Evolutionary conservation across 1,140 invertebrate species (phyloP).

Genomic region (Geopemphigus sp.): DNA sequence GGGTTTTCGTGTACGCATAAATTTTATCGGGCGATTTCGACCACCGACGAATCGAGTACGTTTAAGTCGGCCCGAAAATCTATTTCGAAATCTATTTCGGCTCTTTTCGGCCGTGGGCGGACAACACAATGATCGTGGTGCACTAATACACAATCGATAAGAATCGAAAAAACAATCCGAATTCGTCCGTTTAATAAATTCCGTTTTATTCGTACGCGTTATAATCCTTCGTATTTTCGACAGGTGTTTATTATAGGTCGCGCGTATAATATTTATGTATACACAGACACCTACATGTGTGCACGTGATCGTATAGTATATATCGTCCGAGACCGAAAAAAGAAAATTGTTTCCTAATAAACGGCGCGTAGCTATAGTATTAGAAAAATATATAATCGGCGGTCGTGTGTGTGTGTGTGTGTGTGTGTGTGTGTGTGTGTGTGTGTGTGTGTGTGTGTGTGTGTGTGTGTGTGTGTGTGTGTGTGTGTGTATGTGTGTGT

Average conservation of each 20-base stretch:
- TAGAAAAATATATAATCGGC: not conserved
- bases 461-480: too few relatives aligned
- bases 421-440: too few relatives aligned
- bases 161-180: conserved; percentile 11
- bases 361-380: too few relatives aligned
- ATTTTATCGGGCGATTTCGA: conserved; percentile 5
- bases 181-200: conserved; percentile 16
- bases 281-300: not conserved
- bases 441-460: too few relatives aligned
- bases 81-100: not conserved
- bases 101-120: conserved; percentile 7
- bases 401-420: too few relatives aligned
- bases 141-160: conserved; percentile 20
- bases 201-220: not conserved
- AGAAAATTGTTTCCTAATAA: not conserved
- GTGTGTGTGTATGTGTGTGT: too few relatives aligned
- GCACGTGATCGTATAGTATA: not conserved
- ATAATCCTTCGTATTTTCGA: not conserved
- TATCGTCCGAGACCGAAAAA: not conserved
- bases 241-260: conserved; percentile 13
- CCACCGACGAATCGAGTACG: conserved; percentile 27
- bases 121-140: conserved; percentile 12
- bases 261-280: not conserved
- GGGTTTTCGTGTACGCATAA: not conserved
- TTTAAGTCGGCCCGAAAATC: not conserved